phyloP scores from a whole-genome alignment of 1,140 invertebrate species.

The Drosophila virilis region DNA sequence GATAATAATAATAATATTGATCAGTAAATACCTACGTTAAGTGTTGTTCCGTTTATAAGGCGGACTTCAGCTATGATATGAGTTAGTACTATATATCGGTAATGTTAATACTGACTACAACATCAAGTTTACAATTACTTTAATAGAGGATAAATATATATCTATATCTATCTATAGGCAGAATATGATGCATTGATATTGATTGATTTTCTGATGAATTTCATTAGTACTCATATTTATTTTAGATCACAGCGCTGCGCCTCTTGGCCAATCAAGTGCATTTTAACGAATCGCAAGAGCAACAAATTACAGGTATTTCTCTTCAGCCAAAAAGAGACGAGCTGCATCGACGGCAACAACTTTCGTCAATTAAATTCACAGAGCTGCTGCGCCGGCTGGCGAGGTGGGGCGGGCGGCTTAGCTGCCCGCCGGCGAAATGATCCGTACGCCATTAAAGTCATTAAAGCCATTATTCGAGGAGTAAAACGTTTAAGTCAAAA shows the following conservation, averaged over 20 bases:
- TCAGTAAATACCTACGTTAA: no score
- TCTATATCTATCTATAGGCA: no score
- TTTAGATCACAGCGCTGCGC: constrained; percentile 14
- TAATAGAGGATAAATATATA: neutral
- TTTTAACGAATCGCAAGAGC: constrained; percentile 60
- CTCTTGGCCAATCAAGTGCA: constrained; percentile 41
- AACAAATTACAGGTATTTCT: constrained; percentile 75
- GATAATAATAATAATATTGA: no score
- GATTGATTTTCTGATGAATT: constrained; percentile 36
- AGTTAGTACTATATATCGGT: no score
- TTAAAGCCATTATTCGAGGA: constrained; percentile 76
- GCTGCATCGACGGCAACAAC: constrained; percentile 48
- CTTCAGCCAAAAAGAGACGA: constrained; percentile 7
- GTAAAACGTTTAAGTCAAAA: constrained; percentile 81
- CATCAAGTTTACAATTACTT: no score
- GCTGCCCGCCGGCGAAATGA: constrained; percentile 73
- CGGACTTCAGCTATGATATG: no score
- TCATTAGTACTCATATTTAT: constrained; percentile 42
- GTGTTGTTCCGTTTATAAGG: no score
- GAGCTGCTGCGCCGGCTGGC: constrained; percentile 8
- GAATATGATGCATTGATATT: neutral
- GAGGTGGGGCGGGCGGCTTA: constrained; percentile 23
- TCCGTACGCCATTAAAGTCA: constrained; percentile 80
- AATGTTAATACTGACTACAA: no score
- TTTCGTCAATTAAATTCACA: constrained; percentile 72